Conservation (phyloP, 2,113 vertebrate genomes). For the Oreocharis arfaki region DNA sequence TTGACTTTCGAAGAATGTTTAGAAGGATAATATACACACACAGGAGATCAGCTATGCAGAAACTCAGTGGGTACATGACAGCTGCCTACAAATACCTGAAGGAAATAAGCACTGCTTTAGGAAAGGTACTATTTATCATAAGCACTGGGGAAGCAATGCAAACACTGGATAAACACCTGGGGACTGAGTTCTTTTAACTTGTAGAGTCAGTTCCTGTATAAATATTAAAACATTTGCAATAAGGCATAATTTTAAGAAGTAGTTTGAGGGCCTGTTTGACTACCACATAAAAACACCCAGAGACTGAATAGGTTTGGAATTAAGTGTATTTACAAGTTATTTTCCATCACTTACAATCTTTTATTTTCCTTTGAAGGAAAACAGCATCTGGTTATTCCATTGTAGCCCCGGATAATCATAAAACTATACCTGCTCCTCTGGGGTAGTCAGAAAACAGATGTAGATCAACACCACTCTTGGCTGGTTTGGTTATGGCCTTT, state of each 20-base stretch:
- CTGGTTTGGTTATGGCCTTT: neutral
- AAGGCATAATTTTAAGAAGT: neutral
- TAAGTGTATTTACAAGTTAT: neutral
- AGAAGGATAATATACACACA: neutral
- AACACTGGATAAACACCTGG: neutral
- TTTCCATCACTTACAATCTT: neutral
- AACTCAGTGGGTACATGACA: neutral
- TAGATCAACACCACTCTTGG: neutral
- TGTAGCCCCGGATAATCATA: neutral
- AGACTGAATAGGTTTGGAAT: neutral
- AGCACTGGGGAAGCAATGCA: neutral
- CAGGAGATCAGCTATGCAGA: neutral
- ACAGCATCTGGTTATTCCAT: neutral
- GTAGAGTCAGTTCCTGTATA: neutral
- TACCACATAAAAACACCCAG: neutral
- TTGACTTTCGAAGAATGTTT: neutral
- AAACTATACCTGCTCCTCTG: rapidly evolving
- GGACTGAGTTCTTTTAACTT: neutral
- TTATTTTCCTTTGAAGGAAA: neutral
- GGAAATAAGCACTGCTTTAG: neutral
- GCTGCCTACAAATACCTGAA: neutral
- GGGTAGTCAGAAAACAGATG: neutral
- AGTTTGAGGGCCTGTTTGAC: neutral
- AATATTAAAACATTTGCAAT: neutral
- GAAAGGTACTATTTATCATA: neutral